Percentiles rank a stretch among this genome's conserved stretches.
Evolutionary conservation across 2,797 vertebrate genomes (phyloP).

Genomic region (Oreortyx pictus): DNA sequence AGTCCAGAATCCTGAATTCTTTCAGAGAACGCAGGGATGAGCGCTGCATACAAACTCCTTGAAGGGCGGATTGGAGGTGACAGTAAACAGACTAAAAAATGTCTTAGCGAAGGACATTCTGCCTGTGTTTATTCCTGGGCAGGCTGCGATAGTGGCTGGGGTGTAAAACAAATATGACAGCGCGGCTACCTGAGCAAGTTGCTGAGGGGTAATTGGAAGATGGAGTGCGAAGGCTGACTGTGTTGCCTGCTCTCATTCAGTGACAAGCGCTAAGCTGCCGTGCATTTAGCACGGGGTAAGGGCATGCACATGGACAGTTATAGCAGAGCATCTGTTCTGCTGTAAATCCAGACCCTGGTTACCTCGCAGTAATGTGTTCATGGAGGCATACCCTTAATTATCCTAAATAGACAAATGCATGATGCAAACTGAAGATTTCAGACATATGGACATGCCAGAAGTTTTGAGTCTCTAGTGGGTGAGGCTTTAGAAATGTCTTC

Average conservation of each 20-base stretch:
- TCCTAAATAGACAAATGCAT: constrained; percentile 24
- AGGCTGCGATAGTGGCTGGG: neutral
- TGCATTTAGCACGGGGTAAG: accelerated
- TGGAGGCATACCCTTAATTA: constrained; percentile 44
- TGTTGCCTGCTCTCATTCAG: neutral
- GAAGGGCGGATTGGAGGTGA: neutral
- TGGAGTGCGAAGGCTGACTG: neutral
- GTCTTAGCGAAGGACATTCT: neutral
- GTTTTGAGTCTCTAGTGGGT: constrained; percentile 39
- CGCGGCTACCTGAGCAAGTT: neutral
- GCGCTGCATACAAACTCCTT: neutral
- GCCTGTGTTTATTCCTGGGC: neutral
- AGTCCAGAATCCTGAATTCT: neutral
- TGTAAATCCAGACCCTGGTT: neutral
- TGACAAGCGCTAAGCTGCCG: neutral
- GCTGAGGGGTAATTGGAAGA: neutral
- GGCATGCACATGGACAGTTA: neutral
- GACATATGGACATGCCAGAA: constrained; percentile 58
- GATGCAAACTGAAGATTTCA: constrained; percentile 47
- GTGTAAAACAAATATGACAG: neutral
- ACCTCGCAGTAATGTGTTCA: neutral
- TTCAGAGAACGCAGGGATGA: neutral
- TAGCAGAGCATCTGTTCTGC: constrained; percentile 39
- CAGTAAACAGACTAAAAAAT: neutral
- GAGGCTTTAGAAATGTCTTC: constrained; percentile 52